These are phyloP conservation scores for Phrixothrix hirtus DNA, from an alignment of 2,888 invertebrate species.

Conservation along the genomic window DNA sequence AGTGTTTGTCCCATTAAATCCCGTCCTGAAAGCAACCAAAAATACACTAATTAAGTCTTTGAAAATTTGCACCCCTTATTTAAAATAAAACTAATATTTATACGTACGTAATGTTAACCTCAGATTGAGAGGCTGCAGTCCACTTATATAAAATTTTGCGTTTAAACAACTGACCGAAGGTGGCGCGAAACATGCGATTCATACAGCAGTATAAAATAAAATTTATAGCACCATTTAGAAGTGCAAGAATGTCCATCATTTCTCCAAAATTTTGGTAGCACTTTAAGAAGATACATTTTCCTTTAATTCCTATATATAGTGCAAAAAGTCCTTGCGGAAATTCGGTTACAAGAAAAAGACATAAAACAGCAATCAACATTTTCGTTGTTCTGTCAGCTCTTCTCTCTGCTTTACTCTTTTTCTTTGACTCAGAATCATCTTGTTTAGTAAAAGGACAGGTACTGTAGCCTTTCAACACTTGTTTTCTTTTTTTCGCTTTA, in stretches of 20 bases:
- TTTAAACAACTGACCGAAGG: constrained; percentile 70
- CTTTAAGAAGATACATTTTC: constrained; percentile 72
- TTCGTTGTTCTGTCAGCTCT: constrained; percentile 86
- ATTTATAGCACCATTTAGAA: constrained; percentile 90
- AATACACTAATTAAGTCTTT: constrained; percentile 10
- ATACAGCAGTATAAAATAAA: constrained; percentile 92
- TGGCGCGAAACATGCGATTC: constrained; percentile 89
- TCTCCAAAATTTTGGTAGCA: constrained; percentile 85
- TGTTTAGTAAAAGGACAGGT: constrained; percentile 54
- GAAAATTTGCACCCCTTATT: background rate
- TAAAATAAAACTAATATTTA: constrained; percentile 43
- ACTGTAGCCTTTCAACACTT: constrained; percentile 68
- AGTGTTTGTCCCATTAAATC: constrained; percentile 30
- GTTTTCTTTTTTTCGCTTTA: constrained; percentile 74
- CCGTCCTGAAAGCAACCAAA: constrained; percentile 33
- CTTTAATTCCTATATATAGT: constrained; percentile 66
- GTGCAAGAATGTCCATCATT: constrained; percentile 85
- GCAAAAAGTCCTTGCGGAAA: constrained; percentile 71
- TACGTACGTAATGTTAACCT: constrained; percentile 69
- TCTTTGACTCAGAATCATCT: constrained; percentile 41
- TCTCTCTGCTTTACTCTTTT: constrained; percentile 67
- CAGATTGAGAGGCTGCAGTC: constrained; percentile 64
- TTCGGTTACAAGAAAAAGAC: constrained; percentile 86
- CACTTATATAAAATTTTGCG: constrained; percentile 66
- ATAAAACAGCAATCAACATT: constrained; percentile 83